phyloP scores from a whole-genome alignment of 2,113 vertebrate species.

The Baryphthengus martii region DNA sequence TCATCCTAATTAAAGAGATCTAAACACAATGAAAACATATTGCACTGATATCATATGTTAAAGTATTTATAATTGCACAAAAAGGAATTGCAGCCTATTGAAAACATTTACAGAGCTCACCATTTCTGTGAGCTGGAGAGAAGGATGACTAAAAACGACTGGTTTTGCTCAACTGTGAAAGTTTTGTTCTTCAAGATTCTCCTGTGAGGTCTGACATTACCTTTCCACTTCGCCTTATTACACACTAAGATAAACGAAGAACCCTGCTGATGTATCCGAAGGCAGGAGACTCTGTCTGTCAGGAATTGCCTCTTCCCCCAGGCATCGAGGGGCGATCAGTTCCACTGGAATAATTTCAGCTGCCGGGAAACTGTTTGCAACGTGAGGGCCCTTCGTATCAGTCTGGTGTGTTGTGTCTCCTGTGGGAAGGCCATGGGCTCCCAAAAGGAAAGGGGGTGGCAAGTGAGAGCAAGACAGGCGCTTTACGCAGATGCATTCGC shows the following conservation, averaged over 20 bases:
- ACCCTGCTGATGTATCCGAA: neutral
- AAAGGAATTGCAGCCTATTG: slow-evolving; percentile 54
- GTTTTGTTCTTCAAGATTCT: slow-evolving; percentile 34
- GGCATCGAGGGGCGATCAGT: neutral
- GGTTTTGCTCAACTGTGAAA: neutral
- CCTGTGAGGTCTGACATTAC: neutral
- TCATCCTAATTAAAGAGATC: slow-evolving; percentile 69
- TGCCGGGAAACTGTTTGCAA: neutral
- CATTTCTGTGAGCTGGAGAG: neutral
- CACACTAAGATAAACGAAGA: neutral
- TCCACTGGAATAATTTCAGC: neutral
- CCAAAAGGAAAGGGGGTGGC: neutral
- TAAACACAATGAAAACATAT: slow-evolving; percentile 67
- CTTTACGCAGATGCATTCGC: neutral
- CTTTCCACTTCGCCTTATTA: neutral
- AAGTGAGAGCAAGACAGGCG: neutral
- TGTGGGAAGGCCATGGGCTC: neutral
- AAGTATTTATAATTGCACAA: slow-evolving; percentile 69
- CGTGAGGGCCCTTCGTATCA: fast-evolving
- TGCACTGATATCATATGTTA: slow-evolving; percentile 68
- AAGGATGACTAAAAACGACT: neutral
- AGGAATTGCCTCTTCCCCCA: neutral
- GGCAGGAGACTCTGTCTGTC: slow-evolving; percentile 14
- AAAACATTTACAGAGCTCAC: slow-evolving; percentile 24
- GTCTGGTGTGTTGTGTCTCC: fast-evolving